A percentile compares a stretch with the other conserved stretches of the same genome.
These are phyloP conservation scores for Drosophila hydei DNA, from an alignment of 1,140 invertebrate genomes.

Conservation along the genomic window DNA sequence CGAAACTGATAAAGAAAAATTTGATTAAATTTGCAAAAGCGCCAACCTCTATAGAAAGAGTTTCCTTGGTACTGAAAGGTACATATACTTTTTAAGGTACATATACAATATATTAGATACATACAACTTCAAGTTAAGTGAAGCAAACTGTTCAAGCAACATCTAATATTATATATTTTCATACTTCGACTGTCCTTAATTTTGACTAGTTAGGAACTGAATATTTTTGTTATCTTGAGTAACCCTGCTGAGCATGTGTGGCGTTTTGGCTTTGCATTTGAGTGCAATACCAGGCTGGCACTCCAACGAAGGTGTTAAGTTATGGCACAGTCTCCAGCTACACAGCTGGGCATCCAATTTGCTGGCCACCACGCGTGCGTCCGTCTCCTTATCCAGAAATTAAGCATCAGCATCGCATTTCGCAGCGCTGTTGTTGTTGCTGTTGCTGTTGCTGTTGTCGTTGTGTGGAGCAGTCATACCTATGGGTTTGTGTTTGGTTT, in stretches of 20 bases:
- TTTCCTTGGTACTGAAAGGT: too few species aligned
- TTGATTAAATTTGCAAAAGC: too few species aligned
- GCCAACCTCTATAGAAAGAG: too few species aligned
- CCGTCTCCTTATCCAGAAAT: conserved; percentile 49
- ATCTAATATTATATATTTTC: neutral
- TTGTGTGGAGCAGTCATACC: conserved; percentile 53
- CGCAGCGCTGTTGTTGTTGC: conserved; percentile 28
- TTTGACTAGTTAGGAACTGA: neutral
- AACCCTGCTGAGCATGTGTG: conserved; percentile 30
- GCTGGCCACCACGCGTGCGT: conserved; percentile 40
- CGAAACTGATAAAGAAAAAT: too few species aligned
- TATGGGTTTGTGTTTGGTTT: conserved; percentile 51
- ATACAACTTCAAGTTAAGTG: too few species aligned
- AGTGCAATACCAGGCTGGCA: conserved; percentile 38
- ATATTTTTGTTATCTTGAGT: neutral
- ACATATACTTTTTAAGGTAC: too few species aligned
- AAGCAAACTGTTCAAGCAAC: too few species aligned
- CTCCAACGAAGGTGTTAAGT: conserved; percentile 76
- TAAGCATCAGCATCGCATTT: conserved; percentile 78
- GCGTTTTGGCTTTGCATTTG: conserved; percentile 48
- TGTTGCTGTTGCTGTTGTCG: conserved; percentile 31
- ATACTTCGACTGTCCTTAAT: neutral
- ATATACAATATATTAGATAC: too few species aligned
- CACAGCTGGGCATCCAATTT: conserved; percentile 80
- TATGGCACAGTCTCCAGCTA: conserved; percentile 71